These are phyloP conservation scores for Diaprepes abbreviatus DNA, from an alignment of 2,888 invertebrate species.

Conservation along the genomic window DNA sequence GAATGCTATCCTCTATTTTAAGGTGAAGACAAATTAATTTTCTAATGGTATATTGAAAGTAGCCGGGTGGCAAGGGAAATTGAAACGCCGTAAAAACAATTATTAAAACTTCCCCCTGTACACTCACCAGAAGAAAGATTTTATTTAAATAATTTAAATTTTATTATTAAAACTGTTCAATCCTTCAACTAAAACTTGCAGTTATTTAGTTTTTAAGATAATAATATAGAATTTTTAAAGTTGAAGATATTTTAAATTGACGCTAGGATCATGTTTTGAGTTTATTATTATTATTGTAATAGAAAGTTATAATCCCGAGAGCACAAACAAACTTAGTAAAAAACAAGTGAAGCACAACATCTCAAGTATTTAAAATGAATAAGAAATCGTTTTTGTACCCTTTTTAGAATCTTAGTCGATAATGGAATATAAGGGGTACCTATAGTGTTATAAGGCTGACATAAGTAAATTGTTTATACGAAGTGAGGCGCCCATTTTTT, in stretches of 20 bases:
- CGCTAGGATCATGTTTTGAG: not conserved
- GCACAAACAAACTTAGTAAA: conserved; percentile 15
- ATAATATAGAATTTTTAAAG: not conserved
- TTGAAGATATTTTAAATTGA: not conserved
- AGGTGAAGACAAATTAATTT: no score
- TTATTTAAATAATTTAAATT: no score
- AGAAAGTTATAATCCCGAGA: not conserved
- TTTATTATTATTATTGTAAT: conserved; percentile 2
- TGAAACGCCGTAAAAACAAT: no score
- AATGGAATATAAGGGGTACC: conserved; percentile 19
- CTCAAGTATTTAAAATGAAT: conserved; percentile 11
- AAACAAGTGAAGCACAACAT: conserved; percentile 19
- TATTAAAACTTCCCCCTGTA: no score
- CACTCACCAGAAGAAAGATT: no score
- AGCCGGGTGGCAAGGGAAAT: no score
- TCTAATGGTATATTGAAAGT: no score
- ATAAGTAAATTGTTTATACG: no score
- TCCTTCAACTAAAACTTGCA: no score
- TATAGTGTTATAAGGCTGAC: conserved; percentile 25
- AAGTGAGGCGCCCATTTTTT: no score
- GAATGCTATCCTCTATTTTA: no score
- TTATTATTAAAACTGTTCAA: no score
- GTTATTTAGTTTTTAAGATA: not conserved
- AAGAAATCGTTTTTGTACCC: conserved; percentile 28
- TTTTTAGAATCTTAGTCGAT: conserved; percentile 7